Conservation (phyloP, 1,140 invertebrate genomes). For the Listronotus bonariensis region DNA sequence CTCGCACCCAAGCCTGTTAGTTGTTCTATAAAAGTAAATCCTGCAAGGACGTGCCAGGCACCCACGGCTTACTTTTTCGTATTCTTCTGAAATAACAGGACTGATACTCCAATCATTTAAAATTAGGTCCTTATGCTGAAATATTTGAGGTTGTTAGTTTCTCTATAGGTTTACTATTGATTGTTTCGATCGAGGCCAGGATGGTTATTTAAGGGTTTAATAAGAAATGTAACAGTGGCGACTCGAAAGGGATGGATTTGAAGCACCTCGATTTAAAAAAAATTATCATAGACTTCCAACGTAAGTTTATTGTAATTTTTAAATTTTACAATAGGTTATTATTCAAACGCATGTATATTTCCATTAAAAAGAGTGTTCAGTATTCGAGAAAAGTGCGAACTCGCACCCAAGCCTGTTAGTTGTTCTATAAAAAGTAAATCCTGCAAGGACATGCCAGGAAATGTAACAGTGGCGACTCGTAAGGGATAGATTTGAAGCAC, state of each 20-base stretch:
- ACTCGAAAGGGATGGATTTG: too few relatives aligned
- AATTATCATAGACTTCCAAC: too few relatives aligned
- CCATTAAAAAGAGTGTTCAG: conserved; percentile 52
- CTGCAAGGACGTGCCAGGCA: conserved; percentile 47
- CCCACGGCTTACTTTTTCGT: conserved; percentile 44
- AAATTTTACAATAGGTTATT: too few relatives aligned
- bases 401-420: conserved; percentile 51
- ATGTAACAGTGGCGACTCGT: too few relatives aligned
- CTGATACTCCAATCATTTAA: conserved; percentile 43
- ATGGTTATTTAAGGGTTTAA: too few relatives aligned
- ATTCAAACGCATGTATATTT: conserved; percentile 56
- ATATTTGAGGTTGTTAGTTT: background rate
- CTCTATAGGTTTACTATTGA: too few relatives aligned
- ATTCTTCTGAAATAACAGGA: conserved; percentile 39
- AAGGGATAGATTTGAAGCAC: too few relatives aligned
- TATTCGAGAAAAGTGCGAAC: conserved; percentile 47
- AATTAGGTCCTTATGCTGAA: conserved; percentile 41
- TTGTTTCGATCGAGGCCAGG: too few relatives aligned
- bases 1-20: conserved; percentile 51
- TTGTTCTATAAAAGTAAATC: conserved; percentile 55
- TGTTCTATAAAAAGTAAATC: conserved; percentile 55
- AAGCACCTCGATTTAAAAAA: too few relatives aligned
- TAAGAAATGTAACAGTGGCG: too few relatives aligned
- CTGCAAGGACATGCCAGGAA: conserved; percentile 46
- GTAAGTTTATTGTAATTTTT: too few relatives aligned